Base-by-base conservation (phyloP, 2,113 vertebrate genomes). In the Damaliscus lunatus region DNA sequence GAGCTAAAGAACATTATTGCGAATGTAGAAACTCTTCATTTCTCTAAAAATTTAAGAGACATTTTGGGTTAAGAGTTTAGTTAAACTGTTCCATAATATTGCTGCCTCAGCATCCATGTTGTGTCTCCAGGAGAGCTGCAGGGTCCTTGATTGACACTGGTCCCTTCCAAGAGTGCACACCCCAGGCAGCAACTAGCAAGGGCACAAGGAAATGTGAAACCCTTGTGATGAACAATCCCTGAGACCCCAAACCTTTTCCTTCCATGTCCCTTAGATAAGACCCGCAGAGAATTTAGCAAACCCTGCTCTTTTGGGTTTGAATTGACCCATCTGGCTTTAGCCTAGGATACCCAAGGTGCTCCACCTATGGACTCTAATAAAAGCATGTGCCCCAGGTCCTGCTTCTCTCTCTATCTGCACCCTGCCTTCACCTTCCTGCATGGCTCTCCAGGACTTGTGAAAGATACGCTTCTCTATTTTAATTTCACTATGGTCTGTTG, bases 201-300 rank as follows among this genome's bases (percentile, higher is more conserved):
- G 6, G 27, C 13, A 71, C 10, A 52, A 60, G 90, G 21, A 88
- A 83, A 74, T 29, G 3, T 27, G 55, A 71, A 33, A 25, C 10
- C 12, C 25, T 88, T 80, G 48, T 43, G 11, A 3, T 64, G 46
- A 91, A 7, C 46, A 31, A 7, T 46, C 29, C 60, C 31, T 3
- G 1, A 3, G 33, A 13, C 0, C 19, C 5, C 17, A 59, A 31
- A 12, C 16, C 7, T 71, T 27, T 11, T 67, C 62, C 3, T 67
- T 67, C 7, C 33, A n/a, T 67, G 62, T n/a, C 4, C 7, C 40
- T 88, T 92, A 27, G 33, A 50, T 77, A 60, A 88, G 14, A 74
- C 33, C 33, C 2, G 1, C 11, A 23, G 25, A 33, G 29, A 40
- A 19, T n/a, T 82, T 59, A 88, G 40, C 23, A 36, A 81, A 36